Conservation (phyloP, 2,888 invertebrate species). For the Pelosia muscerda region DNA sequence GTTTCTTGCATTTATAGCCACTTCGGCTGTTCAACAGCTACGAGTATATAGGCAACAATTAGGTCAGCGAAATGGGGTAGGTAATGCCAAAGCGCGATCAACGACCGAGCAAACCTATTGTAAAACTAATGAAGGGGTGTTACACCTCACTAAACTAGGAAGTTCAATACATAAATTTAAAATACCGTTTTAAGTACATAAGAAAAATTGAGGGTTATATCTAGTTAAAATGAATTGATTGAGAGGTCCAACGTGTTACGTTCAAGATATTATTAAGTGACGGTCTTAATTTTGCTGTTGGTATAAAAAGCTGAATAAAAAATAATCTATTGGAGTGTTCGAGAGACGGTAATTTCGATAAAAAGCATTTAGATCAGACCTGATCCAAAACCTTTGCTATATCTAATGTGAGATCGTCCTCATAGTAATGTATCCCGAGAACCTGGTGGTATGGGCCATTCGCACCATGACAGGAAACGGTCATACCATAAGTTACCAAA, state of each 20-base stretch:
- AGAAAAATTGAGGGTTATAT: neutral
- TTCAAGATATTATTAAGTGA: neutral
- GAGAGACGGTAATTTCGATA: neutral
- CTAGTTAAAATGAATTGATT: neutral
- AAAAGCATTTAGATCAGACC: neutral
- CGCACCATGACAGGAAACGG: too few species aligned
- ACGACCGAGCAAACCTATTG: constrained; percentile 62
- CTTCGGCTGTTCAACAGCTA: constrained; percentile 73
- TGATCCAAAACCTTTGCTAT: neutral
- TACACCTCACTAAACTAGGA: constrained; percentile 34
- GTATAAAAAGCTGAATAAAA: neutral
- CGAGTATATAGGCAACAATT: constrained; percentile 81
- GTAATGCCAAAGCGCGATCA: constrained; percentile 72
- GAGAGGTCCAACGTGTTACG: neutral
- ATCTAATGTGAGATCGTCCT: too few species aligned
- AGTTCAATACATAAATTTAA: neutral
- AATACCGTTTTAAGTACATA: neutral
- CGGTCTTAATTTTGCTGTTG: neutral
- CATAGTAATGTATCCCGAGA: neutral
- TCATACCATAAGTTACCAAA: too few species aligned
- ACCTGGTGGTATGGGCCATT: neutral
- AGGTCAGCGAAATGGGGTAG: constrained; percentile 80
- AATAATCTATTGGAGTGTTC: neutral
- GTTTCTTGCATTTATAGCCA: constrained; percentile 82
- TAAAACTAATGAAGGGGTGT: constrained; percentile 49